Conservation (phyloP, 2,888 invertebrate genomes). For the Yponomeuta evonymella region DNA sequence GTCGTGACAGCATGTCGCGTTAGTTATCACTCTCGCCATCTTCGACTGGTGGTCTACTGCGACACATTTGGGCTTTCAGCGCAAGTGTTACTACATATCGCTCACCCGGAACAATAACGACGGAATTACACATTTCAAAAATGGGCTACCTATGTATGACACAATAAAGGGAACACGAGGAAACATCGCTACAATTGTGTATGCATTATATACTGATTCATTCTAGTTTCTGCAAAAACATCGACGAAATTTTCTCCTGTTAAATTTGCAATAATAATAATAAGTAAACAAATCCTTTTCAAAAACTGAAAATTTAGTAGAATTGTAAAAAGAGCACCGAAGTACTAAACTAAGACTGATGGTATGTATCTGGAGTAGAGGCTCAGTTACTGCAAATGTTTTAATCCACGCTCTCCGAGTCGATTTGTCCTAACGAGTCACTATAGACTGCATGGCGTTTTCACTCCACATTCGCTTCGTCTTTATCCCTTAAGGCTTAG, state of each 20-base stretch:
- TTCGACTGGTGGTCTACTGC: constrained; percentile 16
- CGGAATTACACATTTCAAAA: no score
- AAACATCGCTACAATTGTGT: no score
- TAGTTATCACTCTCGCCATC: constrained; percentile 34
- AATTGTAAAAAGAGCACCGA: no score
- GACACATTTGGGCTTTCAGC: background rate
- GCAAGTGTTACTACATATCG: background rate
- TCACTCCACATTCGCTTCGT: constrained; percentile 5
- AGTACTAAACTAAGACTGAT: no score
- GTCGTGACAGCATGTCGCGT: constrained; percentile 9
- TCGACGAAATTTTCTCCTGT: background rate
- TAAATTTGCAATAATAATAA: background rate
- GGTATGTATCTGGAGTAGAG: background rate
- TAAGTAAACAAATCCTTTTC: no score
- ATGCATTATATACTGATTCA: no score
- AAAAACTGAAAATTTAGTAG: no score
- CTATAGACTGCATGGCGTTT: constrained; percentile 9
- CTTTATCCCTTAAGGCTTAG: background rate
- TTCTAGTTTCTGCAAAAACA: no score
- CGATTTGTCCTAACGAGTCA: constrained; percentile 38
- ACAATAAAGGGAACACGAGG: no score
- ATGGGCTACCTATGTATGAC: no score
- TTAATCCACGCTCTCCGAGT: constrained; percentile 36
- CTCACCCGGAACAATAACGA: no score
- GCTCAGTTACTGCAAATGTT: constrained; percentile 28